Conservation (phyloP, 2,113 vertebrate genomes). For the Cromileptes altivelis region DNA sequence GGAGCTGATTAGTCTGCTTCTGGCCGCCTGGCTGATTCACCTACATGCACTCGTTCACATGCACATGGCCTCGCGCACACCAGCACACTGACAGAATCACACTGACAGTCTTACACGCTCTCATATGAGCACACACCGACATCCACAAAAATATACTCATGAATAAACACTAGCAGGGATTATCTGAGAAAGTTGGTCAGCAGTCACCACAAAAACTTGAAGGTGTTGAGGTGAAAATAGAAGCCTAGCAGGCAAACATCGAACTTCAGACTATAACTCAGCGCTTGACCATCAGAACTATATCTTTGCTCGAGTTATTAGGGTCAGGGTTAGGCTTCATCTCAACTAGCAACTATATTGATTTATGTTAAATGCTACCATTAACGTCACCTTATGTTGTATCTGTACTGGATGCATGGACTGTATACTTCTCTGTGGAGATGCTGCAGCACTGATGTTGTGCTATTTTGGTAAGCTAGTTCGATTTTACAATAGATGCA, state of each 20-base stretch:
- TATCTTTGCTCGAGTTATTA: neutral
- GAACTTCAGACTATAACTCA: neutral
- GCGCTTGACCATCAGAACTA: neutral
- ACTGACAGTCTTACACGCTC: conserved; percentile 24
- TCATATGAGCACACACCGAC: conserved; percentile 2
- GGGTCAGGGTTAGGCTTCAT: too few relatives aligned
- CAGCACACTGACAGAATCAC: conserved; percentile 30
- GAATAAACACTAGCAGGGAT: neutral
- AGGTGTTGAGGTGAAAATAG: neutral
- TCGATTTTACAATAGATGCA: too few relatives aligned
- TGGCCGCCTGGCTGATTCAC: conserved; percentile 65
- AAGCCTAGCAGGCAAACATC: neutral
- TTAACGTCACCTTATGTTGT: too few relatives aligned
- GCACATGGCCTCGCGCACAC: conserved; percentile 19
- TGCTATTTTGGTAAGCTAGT: too few relatives aligned
- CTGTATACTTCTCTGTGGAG: too few relatives aligned
- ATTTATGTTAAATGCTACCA: too few relatives aligned
- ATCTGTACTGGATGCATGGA: too few relatives aligned
- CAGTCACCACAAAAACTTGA: neutral
- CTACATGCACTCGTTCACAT: conserved; percentile 27
- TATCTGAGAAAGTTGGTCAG: conserved; percentile 1
- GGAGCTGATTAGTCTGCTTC: conserved; percentile 73
- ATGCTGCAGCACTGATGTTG: too few relatives aligned
- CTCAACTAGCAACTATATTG: too few relatives aligned
- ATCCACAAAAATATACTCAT: conserved; percentile 4